Evolutionary conservation across 2,888 invertebrate genomes (phyloP).

Genomic region (Hemaris fuciformis): DNA sequence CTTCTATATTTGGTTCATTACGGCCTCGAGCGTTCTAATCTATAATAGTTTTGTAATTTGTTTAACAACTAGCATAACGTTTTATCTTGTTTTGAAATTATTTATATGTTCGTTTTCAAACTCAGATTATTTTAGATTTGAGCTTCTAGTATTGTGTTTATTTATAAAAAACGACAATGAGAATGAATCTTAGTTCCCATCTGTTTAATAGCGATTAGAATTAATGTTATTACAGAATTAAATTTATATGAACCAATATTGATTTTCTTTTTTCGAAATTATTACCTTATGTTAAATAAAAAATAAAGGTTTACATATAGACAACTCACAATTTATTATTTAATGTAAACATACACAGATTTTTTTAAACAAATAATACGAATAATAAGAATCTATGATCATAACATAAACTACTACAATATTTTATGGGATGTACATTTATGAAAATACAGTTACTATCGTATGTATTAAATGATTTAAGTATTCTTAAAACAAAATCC

Average conservation of each 20-base stretch:
- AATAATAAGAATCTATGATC: no score
- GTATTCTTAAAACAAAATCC: no score
- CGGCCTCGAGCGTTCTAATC: not conserved
- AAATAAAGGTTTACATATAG: no score
- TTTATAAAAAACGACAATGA: not conserved
- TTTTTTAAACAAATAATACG: no score
- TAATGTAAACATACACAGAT: no score
- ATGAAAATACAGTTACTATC: no score
- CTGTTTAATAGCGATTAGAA: not conserved
- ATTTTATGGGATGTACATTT: no score
- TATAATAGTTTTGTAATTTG: not conserved
- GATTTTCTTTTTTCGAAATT: not conserved
- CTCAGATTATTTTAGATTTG: not conserved
- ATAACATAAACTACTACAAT: no score
- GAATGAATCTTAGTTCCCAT: not conserved
- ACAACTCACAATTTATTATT: no score
- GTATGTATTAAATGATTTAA: no score
- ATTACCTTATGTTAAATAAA: no score
- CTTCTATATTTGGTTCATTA: not conserved
- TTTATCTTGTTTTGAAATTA: not conserved
- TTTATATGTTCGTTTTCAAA: not conserved
- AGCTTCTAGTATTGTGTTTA: not conserved
- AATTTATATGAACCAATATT: not conserved
- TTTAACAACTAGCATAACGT: not conserved
- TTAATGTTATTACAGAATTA: not conserved